Evolutionary conservation across 2,113 vertebrate genomes (phyloP), one percentile per base, ranked within the genome.

Genomic region (Sapayoa aenigma): DNA sequence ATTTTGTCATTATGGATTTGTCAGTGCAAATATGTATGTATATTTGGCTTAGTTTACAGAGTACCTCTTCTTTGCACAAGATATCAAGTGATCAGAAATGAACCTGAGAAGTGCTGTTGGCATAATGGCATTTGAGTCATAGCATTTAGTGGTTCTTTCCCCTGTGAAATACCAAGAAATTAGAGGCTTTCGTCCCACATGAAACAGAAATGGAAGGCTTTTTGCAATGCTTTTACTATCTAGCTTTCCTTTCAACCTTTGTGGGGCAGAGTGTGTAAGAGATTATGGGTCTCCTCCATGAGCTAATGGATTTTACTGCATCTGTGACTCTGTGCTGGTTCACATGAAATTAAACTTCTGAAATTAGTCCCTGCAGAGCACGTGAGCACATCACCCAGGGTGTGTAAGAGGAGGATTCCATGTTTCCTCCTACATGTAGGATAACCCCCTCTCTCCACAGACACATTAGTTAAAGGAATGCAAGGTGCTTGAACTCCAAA

Each of bases 1-100:
- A 50, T 78, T 89, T 87, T 88, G 69, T 78, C 71, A 25, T 74
- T 79, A 37, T 47, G 68, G 72, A 75, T 93, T 78, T 89, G 25
- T 66, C 65, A 81, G 78, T 56, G 65, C 15, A 88, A 84, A 89
- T 73, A 69, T 1, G 23, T 44, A 75, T 4, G n/a, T 31, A 46
- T 23, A 20, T 63, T 35, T 59, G 69, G 27, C 9, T 87, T 37
- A 20, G 14, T 49, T 92, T 39, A 12, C 37, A 30, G 31, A 33
- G 23, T 53, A 35, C 39, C 60, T 76, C 56, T 73, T 72, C 42
- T 44, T 75, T 53, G 60, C 66, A 56, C 0, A 0, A 49, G 72
- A 42, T 66, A 87, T 16, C 11, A 11, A 19, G n/a, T 12, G 66
- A 90, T 68, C 87, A 65, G 41, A 91, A 83, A 31, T 42, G 14